Conservation (phyloP, 1,140 invertebrate species). For the Plectrocnemia conspersa region DNA sequence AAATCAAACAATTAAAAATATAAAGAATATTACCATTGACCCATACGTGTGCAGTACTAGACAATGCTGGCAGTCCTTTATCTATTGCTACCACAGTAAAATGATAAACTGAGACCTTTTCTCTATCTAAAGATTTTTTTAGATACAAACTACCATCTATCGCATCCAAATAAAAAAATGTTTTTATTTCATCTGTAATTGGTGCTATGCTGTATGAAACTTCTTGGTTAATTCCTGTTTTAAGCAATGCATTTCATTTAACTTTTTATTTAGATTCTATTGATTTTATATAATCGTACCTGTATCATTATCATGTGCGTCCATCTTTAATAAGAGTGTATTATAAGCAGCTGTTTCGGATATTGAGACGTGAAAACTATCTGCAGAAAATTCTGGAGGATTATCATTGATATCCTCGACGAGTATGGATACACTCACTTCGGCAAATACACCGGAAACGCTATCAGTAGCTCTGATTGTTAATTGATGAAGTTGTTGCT, state of each 20-base stretch:
- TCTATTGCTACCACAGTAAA: constrained; percentile 73
- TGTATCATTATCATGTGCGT: constrained; percentile 71
- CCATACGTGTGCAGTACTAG: constrained; percentile 70
- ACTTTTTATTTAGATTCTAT: neutral
- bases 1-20: constrained; percentile 2
- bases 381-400: constrained; percentile 70
- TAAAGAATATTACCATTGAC: constrained; percentile 53
- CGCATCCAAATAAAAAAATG: constrained; percentile 69
- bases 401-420: constrained; percentile 82
- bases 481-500: constrained; percentile 68
- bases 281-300: constrained; percentile 43
- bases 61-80: constrained; percentile 67
- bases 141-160: constrained; percentile 69
- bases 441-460: constrained; percentile 71
- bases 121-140: constrained; percentile 71
- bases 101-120: constrained; percentile 61
- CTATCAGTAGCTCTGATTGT: constrained; percentile 78
- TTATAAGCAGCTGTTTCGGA: constrained; percentile 75
- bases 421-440: constrained; percentile 71
- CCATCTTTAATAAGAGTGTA: constrained; percentile 64
- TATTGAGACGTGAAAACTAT: constrained; percentile 74
- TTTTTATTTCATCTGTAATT: constrained; percentile 56
- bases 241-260: neutral
- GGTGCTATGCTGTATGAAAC: constrained; percentile 62
- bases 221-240: constrained; percentile 54